These are phyloP conservation scores for Chondrilla cf. caribensis DNA, from an alignment of 37 sponge, comb jelly and placozoan species.

Conservation along the genomic window DNA sequence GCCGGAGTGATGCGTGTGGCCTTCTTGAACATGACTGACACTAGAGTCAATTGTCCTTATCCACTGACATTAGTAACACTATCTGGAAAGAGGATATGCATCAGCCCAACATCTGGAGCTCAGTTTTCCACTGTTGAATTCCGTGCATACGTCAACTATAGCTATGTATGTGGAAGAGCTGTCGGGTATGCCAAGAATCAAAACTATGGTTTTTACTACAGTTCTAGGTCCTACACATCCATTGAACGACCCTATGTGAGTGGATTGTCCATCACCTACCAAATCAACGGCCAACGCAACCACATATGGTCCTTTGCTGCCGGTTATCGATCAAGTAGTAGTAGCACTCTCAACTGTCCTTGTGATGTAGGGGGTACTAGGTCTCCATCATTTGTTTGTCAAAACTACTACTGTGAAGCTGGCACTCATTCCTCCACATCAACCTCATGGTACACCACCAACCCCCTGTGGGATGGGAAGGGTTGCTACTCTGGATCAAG, in stretches of 20 bases:
- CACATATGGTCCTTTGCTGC: constrained; percentile 20
- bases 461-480: background rate
- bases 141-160: background rate
- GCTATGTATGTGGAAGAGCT: constrained; percentile 1
- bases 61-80: no score
- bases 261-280: background rate
- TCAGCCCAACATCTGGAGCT: no score
- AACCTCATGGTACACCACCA: background rate
- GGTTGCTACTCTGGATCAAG: background rate
- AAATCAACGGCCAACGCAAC: background rate
- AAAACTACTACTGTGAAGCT: background rate
- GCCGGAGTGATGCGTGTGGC: no score
- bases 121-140: background rate
- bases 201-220: background rate
- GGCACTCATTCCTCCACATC: background rate
- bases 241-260: background rate
- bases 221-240: background rate
- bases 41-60: no score
- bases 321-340: background rate
- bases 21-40: no score
- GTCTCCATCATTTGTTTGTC: constrained; percentile 10
- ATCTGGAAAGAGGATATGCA: no score
- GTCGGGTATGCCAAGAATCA: background rate
- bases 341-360: constrained; percentile 10
- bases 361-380: background rate